These are phyloP conservation scores for Atlantisia rogersi DNA, from an alignment of 2,113 vertebrate species.

Conservation along the genomic window DNA sequence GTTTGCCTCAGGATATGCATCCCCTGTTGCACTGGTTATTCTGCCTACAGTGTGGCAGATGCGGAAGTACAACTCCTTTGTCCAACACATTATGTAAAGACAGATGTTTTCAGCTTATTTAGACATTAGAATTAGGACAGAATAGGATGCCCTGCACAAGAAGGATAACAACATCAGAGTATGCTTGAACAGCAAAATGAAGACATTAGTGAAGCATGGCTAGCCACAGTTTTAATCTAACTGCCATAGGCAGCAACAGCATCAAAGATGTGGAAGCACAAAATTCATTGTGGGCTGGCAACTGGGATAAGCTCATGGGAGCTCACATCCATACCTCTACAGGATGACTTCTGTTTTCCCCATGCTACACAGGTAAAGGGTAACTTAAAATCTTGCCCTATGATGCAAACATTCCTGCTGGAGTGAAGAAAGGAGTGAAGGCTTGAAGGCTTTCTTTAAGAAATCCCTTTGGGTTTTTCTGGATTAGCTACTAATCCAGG, in stretches of 20 bases:
- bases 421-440: not conserved
- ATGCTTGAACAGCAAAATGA: not conserved
- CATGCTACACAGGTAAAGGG: not conserved
- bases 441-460: not conserved
- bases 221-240: not conserved
- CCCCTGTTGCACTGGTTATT: not conserved
- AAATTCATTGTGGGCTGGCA: not conserved
- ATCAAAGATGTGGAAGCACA: not conserved
- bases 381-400: not conserved
- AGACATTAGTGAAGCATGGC: not conserved
- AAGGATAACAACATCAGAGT: not conserved
- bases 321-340: not conserved
- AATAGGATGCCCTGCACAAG: not conserved
- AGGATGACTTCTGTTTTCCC: not conserved
- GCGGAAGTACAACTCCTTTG: not conserved
- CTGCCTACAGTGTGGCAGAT: not conserved
- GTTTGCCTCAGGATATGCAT: not conserved
- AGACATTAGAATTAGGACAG: not conserved
- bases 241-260: not conserved
- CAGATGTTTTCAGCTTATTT: not conserved
- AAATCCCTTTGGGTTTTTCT: not conserved
- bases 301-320: not conserved
- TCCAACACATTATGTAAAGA: not conserved
- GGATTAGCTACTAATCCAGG: not conserved
- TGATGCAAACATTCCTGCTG: not conserved